A percentile compares a stretch with the other conserved stretches of the same genome.
Evolutionary conservation across 2,113 vertebrate species (phyloP).

Genomic region (Pachypanchax playfairii): DNA sequence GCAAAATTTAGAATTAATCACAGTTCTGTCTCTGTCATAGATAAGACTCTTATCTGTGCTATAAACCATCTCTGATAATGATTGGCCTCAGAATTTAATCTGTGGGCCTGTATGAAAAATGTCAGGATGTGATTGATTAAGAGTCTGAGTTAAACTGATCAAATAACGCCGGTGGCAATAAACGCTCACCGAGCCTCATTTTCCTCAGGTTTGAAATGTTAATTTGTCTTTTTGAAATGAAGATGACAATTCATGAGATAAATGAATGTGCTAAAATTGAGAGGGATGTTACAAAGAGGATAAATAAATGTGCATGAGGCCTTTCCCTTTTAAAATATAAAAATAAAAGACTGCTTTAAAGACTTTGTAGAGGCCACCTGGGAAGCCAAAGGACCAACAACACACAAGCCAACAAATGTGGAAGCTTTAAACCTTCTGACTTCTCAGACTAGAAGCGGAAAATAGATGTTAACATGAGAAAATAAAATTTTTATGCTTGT

Average conservation of each 20-base stretch:
- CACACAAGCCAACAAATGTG: slow-evolving; percentile 18
- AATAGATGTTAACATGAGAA: not conserved
- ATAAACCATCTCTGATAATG: slow-evolving; percentile 30
- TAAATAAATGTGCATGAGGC: slow-evolving; percentile 23
- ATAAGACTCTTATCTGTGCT: slow-evolving; percentile 33
- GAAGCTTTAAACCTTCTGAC: not conserved
- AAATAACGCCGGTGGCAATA: slow-evolving; percentile 9
- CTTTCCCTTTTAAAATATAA: slow-evolving; percentile 55
- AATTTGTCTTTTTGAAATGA: slow-evolving; percentile 59
- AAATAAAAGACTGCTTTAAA: slow-evolving; percentile 11
- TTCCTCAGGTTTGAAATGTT: slow-evolving; percentile 60
- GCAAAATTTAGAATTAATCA: slow-evolving; percentile 42
- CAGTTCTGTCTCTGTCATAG: slow-evolving; percentile 16
- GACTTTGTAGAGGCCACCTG: slow-evolving; percentile 32
- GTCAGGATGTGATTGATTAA: slow-evolving; percentile 2
- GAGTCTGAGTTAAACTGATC: slow-evolving; percentile 36
- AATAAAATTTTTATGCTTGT: not conserved
- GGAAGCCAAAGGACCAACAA: not conserved
- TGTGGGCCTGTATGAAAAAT: slow-evolving; percentile 15
- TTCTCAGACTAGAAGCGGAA: not conserved
- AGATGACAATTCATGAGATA: slow-evolving; percentile 49
- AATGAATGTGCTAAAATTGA: slow-evolving; percentile 39
- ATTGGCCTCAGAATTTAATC: slow-evolving; percentile 31
- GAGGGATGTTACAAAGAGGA: slow-evolving; percentile 19
- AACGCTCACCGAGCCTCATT: slow-evolving; percentile 4